Base-by-base conservation (phyloP, 2,113 vertebrate genomes). In the Microcebus jonahi region DNA sequence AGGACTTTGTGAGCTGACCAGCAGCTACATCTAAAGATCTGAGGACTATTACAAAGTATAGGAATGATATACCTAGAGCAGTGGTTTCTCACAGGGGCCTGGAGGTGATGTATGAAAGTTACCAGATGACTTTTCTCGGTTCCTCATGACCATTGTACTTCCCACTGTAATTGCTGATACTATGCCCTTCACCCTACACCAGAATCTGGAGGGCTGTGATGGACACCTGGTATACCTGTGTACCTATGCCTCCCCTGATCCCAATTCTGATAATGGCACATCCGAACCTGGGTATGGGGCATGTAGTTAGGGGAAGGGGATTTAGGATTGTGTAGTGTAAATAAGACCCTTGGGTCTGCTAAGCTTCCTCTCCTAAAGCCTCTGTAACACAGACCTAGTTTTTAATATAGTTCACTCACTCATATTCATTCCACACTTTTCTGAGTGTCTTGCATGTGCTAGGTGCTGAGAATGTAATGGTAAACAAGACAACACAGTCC, bases 131-230 rank as follows among this genome's bases (percentile, higher is more conserved):
- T 57, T 63, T 71, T 53, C 29, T 81, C 61, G 71, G 6, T 63
- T 42, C n/a, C 29, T 10, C 20, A 7, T 59, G 71, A 25, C 27
- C 27, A 53, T 6, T 82, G 21, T 34, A 2, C 6, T 61, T 77
- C 36, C 27, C 21, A 8, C 13, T 59, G 31, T 83, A 17, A 84
- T 92, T 63, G 36, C 23, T 53, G 34, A 61, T 9, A 10, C 34
- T 73, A 13, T 1, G 8, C 6, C 0, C 12, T 20, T 94, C 13
- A 42, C 1, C 0, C 25, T 55, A 3, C 55, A 63, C n/a, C 61
- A 75, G 88, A 67, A 67, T 71, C 39, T 48, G 25, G 57, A 87
- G 63, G 61, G 13, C n/a, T 75, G 5, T 12, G 13, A 86, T 68
- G 18, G 15, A 59, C 3, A 61, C 61, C 12, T 3, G 18, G 8